phyloP scores from a whole-genome alignment of 2,888 invertebrate genomes.

The Catocala fraxini region DNA sequence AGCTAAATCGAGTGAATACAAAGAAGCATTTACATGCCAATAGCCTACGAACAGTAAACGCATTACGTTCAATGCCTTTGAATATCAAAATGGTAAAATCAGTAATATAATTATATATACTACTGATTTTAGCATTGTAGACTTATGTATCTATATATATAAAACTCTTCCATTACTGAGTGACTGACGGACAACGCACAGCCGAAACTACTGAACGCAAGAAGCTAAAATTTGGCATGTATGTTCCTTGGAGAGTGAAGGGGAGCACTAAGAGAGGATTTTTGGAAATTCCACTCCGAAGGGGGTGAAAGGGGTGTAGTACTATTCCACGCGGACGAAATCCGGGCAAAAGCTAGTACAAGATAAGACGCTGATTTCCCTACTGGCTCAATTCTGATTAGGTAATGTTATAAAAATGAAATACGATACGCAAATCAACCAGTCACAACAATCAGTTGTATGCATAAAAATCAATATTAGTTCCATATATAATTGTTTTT shows the following conservation, averaged over 20 bases:
- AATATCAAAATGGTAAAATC: slow-evolving; percentile 21
- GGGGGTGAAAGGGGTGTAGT: no score
- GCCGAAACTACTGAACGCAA: no score
- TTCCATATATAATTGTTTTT: not conserved
- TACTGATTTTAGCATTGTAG: no score
- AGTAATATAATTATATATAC: slow-evolving; percentile 24
- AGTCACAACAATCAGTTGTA: not conserved
- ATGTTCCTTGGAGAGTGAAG: no score
- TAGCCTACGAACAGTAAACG: slow-evolving; percentile 10
- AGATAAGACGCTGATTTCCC: slow-evolving; percentile 21
- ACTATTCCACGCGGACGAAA: no score
- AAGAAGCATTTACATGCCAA: slow-evolving; percentile 33
- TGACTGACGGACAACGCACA: no score
- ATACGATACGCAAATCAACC: not conserved
- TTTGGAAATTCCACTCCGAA: no score
- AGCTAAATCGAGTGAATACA: slow-evolving; percentile 26
- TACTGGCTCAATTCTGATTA: slow-evolving; percentile 7
- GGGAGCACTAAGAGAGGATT: no score
- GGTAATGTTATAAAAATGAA: not conserved
- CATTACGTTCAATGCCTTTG: not conserved
- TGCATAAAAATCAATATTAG: slow-evolving; percentile 6
- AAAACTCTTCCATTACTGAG: no score
- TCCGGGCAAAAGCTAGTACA: no score
- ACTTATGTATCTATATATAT: no score
- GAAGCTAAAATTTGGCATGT: no score